phyloP scores from a whole-genome alignment of 2,797 vertebrate species.

The Diglossa cyanea region DNA sequence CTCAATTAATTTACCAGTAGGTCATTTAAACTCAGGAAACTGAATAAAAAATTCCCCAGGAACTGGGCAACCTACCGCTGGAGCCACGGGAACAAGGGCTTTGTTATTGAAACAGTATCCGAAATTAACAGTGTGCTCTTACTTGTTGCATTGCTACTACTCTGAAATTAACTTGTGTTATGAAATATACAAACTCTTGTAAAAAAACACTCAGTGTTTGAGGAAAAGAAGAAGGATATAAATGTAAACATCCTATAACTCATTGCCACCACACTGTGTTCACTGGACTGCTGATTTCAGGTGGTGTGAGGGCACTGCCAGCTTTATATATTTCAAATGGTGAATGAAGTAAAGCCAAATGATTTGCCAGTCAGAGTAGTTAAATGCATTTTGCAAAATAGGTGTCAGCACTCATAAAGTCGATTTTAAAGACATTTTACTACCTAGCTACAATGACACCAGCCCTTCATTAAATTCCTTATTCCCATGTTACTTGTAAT shows the following conservation, averaged over 20 bases:
- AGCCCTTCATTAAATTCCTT: neutral
- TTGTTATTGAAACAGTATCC: fast-evolving
- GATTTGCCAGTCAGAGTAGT: neutral
- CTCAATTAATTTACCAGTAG: neutral
- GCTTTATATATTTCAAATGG: neutral
- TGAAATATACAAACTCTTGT: neutral
- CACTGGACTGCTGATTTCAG: neutral
- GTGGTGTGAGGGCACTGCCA: neutral
- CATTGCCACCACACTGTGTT: neutral
- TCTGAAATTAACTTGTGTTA: neutral
- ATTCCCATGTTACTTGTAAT: neutral
- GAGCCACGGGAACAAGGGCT: neutral
- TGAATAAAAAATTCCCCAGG: neutral
- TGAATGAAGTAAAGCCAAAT: neutral
- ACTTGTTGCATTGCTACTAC: neutral
- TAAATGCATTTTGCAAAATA: neutral
- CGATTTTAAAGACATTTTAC: neutral
- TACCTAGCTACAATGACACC: neutral
- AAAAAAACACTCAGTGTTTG: neutral
- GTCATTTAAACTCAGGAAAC: neutral
- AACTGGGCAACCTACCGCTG: neutral
- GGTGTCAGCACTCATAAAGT: neutral
- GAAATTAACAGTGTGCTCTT: neutral
- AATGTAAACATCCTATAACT: neutral
- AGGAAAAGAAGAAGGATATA: neutral